These are phyloP conservation scores for Perca flavescens DNA, from an alignment of 2,113 vertebrate genomes.

Conservation along the genomic window DNA sequence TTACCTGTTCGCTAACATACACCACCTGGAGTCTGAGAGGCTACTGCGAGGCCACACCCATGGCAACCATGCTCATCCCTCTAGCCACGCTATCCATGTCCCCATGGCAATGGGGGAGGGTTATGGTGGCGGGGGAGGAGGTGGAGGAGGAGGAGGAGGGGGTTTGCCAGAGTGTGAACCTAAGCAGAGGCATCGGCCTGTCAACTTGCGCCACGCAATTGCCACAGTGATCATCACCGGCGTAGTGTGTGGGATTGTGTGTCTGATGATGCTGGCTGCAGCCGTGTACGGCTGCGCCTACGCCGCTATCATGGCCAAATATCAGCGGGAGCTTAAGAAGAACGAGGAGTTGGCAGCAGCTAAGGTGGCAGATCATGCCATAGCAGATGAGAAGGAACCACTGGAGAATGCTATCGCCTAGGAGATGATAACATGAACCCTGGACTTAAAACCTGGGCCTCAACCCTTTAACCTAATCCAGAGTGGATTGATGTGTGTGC, in stretches of 20 bases:
- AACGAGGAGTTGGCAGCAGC: slow-evolving; percentile 75
- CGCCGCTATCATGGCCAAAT: slow-evolving; percentile 92
- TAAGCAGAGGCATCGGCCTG: slow-evolving; percentile 86
- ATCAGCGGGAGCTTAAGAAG: slow-evolving; percentile 87
- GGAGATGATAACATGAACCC: slow-evolving; percentile 53
- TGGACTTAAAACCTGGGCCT: slow-evolving; percentile 56
- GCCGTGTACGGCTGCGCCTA: slow-evolving; percentile 95
- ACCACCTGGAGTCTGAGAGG: slow-evolving; percentile 82
- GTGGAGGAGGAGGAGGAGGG: slow-evolving; percentile 46
- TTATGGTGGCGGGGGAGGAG: slow-evolving; percentile 42
- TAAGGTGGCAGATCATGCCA: slow-evolving; percentile 63
- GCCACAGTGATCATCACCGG: slow-evolving; percentile 95
- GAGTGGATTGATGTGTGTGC: too few relatives aligned
- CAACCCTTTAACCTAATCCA: slow-evolving; percentile 72
- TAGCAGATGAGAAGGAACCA: slow-evolving; percentile 83
- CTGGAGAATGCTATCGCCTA: slow-evolving; percentile 85
- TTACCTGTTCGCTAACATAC: slow-evolving; percentile 80
- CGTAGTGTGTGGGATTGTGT: slow-evolving; percentile 93
- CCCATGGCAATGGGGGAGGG: slow-evolving; percentile 75
- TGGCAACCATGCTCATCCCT: slow-evolving; percentile 79
- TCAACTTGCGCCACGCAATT: slow-evolving; percentile 91
- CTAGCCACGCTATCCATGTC: slow-evolving; percentile 72
- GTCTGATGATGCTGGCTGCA: slow-evolving; percentile 96
- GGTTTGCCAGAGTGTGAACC: slow-evolving; percentile 83
- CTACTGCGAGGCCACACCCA: slow-evolving; percentile 67